phyloP scores from a whole-genome alignment of 1,140 invertebrate genomes.

The Acyrthosiphon pisum region DNA sequence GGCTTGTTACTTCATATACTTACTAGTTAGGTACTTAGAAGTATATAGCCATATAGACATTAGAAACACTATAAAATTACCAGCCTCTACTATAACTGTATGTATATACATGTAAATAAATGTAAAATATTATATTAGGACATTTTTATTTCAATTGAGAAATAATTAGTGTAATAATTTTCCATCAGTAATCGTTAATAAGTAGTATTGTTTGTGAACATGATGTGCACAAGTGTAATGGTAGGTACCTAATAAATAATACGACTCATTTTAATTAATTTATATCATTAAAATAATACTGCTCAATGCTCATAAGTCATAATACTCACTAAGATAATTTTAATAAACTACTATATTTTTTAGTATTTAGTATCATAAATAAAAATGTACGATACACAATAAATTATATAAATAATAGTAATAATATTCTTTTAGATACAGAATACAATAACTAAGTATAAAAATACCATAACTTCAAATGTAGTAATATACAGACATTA shows the following conservation, averaged over 20 bases:
- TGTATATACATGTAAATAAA: background rate
- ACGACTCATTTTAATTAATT: background rate
- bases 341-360: background rate
- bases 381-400: background rate
- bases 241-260: background rate
- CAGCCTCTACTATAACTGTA: background rate
- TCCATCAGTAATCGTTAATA: background rate
- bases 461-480: background rate
- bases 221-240: background rate
- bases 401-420: background rate
- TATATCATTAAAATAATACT: background rate
- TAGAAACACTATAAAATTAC: background rate
- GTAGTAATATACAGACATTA: background rate
- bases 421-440: background rate
- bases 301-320: too few relatives aligned
- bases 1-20: conserved; percentile 13
- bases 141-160: background rate
- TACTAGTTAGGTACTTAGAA: background rate
- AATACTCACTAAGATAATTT: background rate
- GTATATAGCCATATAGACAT: background rate
- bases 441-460: background rate
- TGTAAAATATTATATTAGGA: background rate
- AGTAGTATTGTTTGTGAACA: background rate
- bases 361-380: background rate
- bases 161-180: background rate